Evolutionary conservation across 2,888 invertebrate species (phyloP), one percentile per base, ranked within the genome.

Genomic region (Xestoiulus laeticollis): DNA sequence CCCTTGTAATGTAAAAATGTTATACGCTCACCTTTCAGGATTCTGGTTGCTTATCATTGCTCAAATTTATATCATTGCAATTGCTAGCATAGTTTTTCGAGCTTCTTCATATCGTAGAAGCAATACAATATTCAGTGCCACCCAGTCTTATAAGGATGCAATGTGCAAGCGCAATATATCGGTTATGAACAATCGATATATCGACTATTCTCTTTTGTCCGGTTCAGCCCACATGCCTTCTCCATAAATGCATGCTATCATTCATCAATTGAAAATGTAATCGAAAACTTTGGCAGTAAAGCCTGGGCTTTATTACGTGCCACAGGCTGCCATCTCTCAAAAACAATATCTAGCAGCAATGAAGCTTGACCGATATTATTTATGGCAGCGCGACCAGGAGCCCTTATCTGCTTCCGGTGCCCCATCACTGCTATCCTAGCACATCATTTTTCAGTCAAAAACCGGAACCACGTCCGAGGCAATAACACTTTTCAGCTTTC

Each of bases 101-200:
- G 78, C 26, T 48, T 12, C 78, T 22, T 8, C 78, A 30, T 68
- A 22, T 68, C 68, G 68, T 10, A 68, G 10, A 2, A 5, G 4
- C 22, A 10, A n/a, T 26, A 26, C 8, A 26, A 78, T 30, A 78
- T 78, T 78, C 78, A 14, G 78, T 30, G 30, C 26, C 78, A 78
- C 78, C 30, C 78, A 78, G 26, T 26, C 10, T 10, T 22, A 26
- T 78, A 78, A 3, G 14, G n/a, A n/a, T 59, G n/a, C 59, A n/a
- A 2, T 5, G 19, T 59, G 6, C 59, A 78, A 3, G 0, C 78
- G 30, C 78, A 30, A 30, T 78, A 78, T 78, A 26, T 78, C 78
- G 78, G 30, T 78, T 78, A 78, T 78, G 78, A 78, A 30, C 78
- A 78, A 78, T 78, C 78, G 78, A 78, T 78, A 78, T 78, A 78